These are phyloP conservation scores for Scelioninae gen. 1 DNA, from an alignment of 2,888 invertebrate genomes.

Conservation along the genomic window DNA sequence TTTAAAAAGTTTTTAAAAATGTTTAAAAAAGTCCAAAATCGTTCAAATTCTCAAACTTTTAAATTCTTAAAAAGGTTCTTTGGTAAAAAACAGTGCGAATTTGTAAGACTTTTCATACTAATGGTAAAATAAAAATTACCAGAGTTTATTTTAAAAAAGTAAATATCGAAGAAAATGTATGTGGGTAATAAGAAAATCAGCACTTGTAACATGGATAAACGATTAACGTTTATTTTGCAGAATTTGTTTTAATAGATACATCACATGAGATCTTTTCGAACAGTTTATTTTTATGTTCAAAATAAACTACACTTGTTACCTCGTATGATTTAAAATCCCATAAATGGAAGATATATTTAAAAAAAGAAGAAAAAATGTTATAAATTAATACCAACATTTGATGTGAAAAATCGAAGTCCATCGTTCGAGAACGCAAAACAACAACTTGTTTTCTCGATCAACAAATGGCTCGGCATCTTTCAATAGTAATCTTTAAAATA, in stretches of 20 bases:
- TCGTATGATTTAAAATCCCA: slow-evolving; percentile 9
- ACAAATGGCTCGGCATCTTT: slow-evolving; percentile 54
- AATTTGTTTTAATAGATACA: slow-evolving; percentile 42
- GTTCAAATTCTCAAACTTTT: no score
- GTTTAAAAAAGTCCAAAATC: no score
- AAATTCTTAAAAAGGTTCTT: no score
- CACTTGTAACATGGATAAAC: slow-evolving; percentile 40
- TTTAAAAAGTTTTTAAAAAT: no score
- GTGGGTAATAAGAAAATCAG: neutral
- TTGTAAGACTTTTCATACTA: no score
- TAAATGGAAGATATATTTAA: slow-evolving; percentile 22
- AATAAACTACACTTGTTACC: slow-evolving; percentile 27
- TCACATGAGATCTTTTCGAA: slow-evolving; percentile 40
- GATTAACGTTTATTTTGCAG: slow-evolving; percentile 45
- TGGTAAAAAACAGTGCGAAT: no score
- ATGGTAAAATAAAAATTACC: no score
- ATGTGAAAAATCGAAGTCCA: neutral
- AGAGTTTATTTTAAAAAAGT: no score
- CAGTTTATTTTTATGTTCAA: slow-evolving; percentile 25
- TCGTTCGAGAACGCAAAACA: slow-evolving; percentile 11
- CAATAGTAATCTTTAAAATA: slow-evolving; percentile 41
- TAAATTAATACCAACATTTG: neutral
- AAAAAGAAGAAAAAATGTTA: neutral
- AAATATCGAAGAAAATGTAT: no score
- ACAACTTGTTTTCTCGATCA: slow-evolving; percentile 29